Conservation (phyloP, 1,140 invertebrate genomes). For the Papilio polytes region DNA sequence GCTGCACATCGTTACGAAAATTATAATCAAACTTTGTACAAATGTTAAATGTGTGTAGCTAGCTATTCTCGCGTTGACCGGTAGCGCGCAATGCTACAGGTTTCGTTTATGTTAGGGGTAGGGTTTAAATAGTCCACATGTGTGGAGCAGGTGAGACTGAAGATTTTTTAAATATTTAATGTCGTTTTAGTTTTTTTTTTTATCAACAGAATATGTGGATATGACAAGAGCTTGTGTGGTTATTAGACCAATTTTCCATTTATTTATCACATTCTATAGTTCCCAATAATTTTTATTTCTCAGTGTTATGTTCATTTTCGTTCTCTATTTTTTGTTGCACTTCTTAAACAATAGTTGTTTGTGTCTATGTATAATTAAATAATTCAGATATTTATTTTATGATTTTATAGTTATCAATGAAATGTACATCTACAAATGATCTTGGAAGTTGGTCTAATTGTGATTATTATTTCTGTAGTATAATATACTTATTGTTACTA, state of each 20-base stretch:
- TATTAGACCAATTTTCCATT: constrained; percentile 45
- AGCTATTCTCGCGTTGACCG: constrained; percentile 80
- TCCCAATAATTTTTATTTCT: not conserved
- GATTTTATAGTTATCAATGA: not conserved
- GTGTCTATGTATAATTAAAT: not conserved
- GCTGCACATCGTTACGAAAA: constrained; percentile 78
- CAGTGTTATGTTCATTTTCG: not conserved
- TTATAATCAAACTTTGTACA: constrained; percentile 72
- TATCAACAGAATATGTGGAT: constrained; percentile 24
- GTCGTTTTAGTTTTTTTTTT: constrained; percentile 68
- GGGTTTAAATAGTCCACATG: constrained; percentile 78
- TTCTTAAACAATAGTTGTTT: constrained; percentile 10
- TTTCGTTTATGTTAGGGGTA: constrained; percentile 83
- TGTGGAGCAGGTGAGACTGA: constrained; percentile 84
- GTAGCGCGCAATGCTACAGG: constrained; percentile 84
- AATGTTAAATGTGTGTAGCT: constrained; percentile 80
- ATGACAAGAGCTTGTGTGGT: constrained; percentile 30
- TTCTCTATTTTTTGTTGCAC: not conserved
- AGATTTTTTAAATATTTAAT: constrained; percentile 80
- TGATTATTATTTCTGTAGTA: constrained; percentile 44
- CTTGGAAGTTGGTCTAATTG: constrained; percentile 33
- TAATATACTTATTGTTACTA: constrained; percentile 39
- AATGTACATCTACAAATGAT: not conserved
- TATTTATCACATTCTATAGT: not conserved
- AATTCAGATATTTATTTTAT: not conserved